Conservation (phyloP, 2,797 vertebrate species). For the Diceros bicornis region DNA sequence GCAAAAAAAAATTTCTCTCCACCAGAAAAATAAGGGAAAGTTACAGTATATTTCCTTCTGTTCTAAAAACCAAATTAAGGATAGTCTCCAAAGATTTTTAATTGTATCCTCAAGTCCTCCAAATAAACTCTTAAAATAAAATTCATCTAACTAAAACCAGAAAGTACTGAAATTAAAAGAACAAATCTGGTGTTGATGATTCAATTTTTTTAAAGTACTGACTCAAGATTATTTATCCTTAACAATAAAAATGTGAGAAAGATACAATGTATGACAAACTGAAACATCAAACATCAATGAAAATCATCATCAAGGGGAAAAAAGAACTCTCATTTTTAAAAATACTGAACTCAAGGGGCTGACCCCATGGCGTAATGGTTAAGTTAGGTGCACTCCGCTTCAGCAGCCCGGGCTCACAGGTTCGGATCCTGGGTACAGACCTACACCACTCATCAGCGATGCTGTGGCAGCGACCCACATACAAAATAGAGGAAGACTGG, state of each 20-base stretch:
- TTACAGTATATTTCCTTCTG: conserved; percentile 54
- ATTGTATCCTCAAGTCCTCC: conserved; percentile 35
- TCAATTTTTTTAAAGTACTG: conserved; percentile 41
- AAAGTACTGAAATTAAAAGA: conserved; percentile 69
- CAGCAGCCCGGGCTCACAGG: no score
- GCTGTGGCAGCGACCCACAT: no score
- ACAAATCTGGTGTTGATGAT: conserved; percentile 37
- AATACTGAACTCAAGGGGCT: conserved; percentile 12
- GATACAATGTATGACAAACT: conserved; percentile 7
- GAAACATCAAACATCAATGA: conserved; percentile 17
- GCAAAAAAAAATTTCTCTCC: conserved; percentile 60
- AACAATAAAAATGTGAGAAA: conserved; percentile 53
- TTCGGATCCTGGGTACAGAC: no score
- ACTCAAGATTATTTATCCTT: conserved; percentile 58
- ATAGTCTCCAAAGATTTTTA: background rate
- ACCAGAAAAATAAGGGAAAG: conserved; percentile 79
- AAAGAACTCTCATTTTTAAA: background rate
- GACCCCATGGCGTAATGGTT: no score
- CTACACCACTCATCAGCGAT: no score
- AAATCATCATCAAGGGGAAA: background rate
- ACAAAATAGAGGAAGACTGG: no score
- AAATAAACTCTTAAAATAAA: conserved; percentile 74
- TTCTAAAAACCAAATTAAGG: conserved; percentile 61
- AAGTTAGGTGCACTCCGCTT: no score
- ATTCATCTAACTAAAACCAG: conserved; percentile 55